Base-by-base conservation (phyloP, 2,113 vertebrate species). In the Eulacestoma nigropectus region DNA sequence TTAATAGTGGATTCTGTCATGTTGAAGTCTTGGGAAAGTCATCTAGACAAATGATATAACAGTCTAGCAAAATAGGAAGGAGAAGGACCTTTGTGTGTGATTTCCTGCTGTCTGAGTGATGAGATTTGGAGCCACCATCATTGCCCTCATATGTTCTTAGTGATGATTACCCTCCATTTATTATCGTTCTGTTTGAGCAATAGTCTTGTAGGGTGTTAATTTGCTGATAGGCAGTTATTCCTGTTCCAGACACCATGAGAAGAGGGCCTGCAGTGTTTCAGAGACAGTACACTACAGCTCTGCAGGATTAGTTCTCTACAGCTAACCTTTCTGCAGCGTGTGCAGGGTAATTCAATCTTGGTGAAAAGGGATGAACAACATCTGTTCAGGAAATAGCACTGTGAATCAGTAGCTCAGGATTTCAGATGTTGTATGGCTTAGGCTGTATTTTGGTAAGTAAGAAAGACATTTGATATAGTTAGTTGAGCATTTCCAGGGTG, bases 281-380 rank as follows among this genome's bases (percentile, higher is more conserved):
- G 68, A 90, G 88, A 72, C 49, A 32, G 55, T 32, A 50, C 1
- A 3, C 7, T 44, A 25, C 39, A 57, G 27, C 75, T 84, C 88
- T 93, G 64, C 72, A 90, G 72, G 42, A 59, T 83, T 85, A 79
- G 33, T 19, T 83, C 67, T 87, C 67, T 70, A 4, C 1, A 5
- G 84, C 42, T 94, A 96, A 90, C 94, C 91, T 97, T 96, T 96
- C 92, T 97, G 92, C 85, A 96, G 95, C 87, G 21, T 74, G 85
- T 75, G 52, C 41, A 60, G 52, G 35, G 67, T 94, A 95, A 97
- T 96, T 97, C 93, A 93, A 37, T 90, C 41, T 72, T 63, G 65
- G 81, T 33, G 16, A 86, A 95, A 95, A 95, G 69, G 72, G 94
- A 91, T 91, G 95, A 93, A 77, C 87, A 95, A 60, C 81, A 89